Evolutionary conservation across 2,113 vertebrate genomes (phyloP), one percentile per base, ranked within the genome.

Genomic region (Pterocles burchelli): DNA sequence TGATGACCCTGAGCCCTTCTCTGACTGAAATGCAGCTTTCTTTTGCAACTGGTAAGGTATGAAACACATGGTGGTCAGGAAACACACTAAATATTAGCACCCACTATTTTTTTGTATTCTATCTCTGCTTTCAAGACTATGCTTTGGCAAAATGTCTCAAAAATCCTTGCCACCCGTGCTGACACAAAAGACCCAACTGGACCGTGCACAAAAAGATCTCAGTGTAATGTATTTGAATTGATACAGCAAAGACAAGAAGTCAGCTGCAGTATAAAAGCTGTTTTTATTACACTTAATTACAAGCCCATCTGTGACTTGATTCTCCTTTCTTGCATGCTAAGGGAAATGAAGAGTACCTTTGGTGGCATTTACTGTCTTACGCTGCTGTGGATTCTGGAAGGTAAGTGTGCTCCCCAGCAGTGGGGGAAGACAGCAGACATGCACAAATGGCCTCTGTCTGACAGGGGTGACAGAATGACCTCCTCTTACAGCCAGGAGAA

Each of bases 11-110:
- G 17, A 54, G 25, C 46, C 22, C 17, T 66, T 57, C 33, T 90
- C 80, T 31, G 17, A 29, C 36, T 45, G 22, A 78, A 78, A 74
- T 15, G 7, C 9, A 33, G 15, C 16, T 66, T 90, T 86, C 21
- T 85, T 95, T 65, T 63, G 33, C 52, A 75, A 0, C 20, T 46
- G 45, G 14, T 61, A 25, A 48, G 36, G n/a, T 34, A 49, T 51
- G 17, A 68, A 79, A 77, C 17, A 31, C 0, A 0, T 17, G 29
- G 18, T 38, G 46, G n/a, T 46, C 55, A 48, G 76, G 46, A 86
- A 90, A 31, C 24, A 28, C 51, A 36, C 9, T 43, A 26, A 38
- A 45, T 79, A 45, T 29, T 24, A 88, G 17, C 34, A 36, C 18
- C 54, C 34, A 36, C 22, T 4, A 1, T 8, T 0, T 49, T 54